Evolutionary conservation across 2,113 vertebrate species (phyloP).

Genomic region (Antidorcas marsupialis): DNA sequence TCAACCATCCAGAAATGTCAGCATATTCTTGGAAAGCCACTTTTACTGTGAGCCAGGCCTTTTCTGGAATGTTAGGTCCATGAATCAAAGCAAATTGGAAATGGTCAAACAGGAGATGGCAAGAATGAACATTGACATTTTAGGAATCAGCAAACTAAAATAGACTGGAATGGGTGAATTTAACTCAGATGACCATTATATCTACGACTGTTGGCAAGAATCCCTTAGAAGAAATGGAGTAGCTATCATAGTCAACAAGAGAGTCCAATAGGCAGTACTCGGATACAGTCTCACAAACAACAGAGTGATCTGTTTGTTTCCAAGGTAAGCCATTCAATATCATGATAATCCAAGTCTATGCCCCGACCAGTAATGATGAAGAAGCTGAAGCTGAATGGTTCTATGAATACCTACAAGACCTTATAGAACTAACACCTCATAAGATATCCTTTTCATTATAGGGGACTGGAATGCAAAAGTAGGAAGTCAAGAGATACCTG

Average conservation of each 20-base stretch:
- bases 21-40: background rate
- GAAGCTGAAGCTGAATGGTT: background rate
- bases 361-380: background rate
- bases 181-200: background rate
- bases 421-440: background rate
- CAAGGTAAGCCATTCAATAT: background rate
- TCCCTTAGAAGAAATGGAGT: background rate
- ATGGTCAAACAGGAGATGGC: background rate
- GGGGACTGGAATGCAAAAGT: background rate
- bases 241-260: background rate
- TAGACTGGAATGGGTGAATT: background rate
- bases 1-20: constrained; percentile 25
- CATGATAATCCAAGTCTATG: background rate
- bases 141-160: background rate
- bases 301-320: background rate
- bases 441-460: background rate
- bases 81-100: background rate
- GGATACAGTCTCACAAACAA: background rate
- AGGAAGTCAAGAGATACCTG: background rate
- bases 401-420: background rate
- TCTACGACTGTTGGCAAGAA: background rate
- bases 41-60: background rate
- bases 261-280: background rate
- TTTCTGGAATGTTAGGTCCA: background rate
- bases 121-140: background rate